Base-by-base conservation (phyloP, 2,113 vertebrate species). In the Acanthochromis polyacanthus region DNA sequence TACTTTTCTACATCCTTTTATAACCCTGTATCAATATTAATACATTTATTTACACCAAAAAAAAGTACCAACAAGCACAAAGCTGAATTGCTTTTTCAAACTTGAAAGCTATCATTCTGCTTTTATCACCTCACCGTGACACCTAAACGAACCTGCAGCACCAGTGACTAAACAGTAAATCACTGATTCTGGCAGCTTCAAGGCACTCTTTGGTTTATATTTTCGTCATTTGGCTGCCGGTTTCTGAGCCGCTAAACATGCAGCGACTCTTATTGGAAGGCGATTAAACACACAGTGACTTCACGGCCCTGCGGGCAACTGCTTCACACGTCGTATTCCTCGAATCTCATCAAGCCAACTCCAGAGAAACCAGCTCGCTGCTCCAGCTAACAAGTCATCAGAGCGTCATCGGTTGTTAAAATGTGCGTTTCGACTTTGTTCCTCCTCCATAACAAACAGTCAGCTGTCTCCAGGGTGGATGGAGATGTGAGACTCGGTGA, bases 391-490 rank as follows among this genome's bases (percentile, higher is more conserved):
- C 72, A 55, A 75, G 59, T 57, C 71, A 71, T 58, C 38, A 0
- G 59, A 57, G 76, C 50, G 2, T 80, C 70, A 81, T 85, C 80
- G 52, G 58, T 75, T 63, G 50, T 36, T 88, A 64, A 75, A 82
- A 85, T 84, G 74, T 83, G 82, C 3, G 80, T 80, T 30, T 71
- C 59, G 55, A 51, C 82, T 71, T 55, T 76, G 82, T 71, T 85
- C 22, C 63, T 28, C 63, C 36, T 63, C 71, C 72, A 20, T 75
- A 74, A 64, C 69, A 57, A 82, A 75, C 67, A 67, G 51, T 48
- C 50, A 80, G 43, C 28, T 1, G 11, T 83, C 45, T 82, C 23
- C 30, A 4, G 48, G 5, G 60, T 36, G 55, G 46, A 4, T 12
- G 38, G 53, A 68, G 52, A 64, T 9, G 76, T 45, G 38, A 57